A percentile compares a stretch with the other conserved stretches of the same genome.
phyloP scores from a whole-genome alignment of 2,888 invertebrate genomes.

The Mythimna vitellina region DNA sequence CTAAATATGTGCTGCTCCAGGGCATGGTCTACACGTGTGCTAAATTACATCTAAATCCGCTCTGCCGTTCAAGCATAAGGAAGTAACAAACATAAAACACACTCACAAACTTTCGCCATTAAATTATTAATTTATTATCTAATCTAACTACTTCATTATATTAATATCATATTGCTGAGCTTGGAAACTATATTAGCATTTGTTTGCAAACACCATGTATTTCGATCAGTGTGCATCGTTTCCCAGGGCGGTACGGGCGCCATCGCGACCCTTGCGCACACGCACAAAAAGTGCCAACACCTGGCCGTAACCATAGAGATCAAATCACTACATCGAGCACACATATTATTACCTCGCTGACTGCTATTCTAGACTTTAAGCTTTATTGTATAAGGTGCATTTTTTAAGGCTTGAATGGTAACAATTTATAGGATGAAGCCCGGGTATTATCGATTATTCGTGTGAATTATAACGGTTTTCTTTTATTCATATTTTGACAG shows the following conservation, averaged over 20 bases:
- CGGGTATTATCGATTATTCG: constrained; percentile 71
- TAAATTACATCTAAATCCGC: too few relatives aligned
- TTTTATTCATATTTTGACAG: constrained; percentile 71
- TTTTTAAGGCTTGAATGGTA: constrained; percentile 12
- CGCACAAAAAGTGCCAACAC: constrained; percentile 80
- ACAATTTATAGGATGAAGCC: constrained; percentile 72
- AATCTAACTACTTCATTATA: background rate
- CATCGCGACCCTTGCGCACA: constrained; percentile 73
- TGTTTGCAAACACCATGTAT: constrained; percentile 74
- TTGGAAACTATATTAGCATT: background rate
- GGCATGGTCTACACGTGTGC: too few relatives aligned
- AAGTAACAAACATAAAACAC: too few relatives aligned
- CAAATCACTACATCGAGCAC: constrained; percentile 83
- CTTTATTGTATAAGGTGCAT: constrained; percentile 41
- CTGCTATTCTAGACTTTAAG: constrained; percentile 23
- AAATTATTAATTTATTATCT: background rate
- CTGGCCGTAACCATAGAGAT: constrained; percentile 90
- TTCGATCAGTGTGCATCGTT: constrained; percentile 62
- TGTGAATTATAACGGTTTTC: constrained; percentile 83
- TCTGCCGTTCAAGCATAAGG: too few relatives aligned
- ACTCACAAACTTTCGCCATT: too few relatives aligned
- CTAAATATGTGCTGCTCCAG: too few relatives aligned
- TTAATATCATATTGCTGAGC: background rate
- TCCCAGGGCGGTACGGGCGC: constrained; percentile 71
- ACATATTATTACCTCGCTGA: constrained; percentile 24